Conservation (phyloP, 2,797 vertebrate genomes). For the Siniperca undulata region DNA sequence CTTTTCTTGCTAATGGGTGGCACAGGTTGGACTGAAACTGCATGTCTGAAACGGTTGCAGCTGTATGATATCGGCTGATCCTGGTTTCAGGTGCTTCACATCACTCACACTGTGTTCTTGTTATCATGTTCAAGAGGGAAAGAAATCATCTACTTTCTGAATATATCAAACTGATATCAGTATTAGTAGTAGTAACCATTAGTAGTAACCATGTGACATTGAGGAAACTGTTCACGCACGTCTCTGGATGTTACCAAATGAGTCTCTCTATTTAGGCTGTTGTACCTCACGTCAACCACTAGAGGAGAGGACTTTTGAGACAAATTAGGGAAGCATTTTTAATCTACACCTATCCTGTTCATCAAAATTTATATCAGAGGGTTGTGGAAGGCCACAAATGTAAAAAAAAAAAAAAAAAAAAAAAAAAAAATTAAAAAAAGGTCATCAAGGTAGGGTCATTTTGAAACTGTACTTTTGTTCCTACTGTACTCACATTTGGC, state of each 20-base stretch:
- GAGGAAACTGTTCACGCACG: not conserved
- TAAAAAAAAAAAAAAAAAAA: too few relatives aligned
- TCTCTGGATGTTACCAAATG: not conserved
- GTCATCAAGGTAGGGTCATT: too few relatives aligned
- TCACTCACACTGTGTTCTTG: not conserved
- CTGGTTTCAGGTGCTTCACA: constrained; percentile 11
- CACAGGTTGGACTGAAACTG: not conserved
- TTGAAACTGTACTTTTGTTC: not conserved
- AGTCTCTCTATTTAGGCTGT: not conserved
- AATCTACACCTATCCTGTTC: not conserved
- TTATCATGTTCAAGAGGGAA: not conserved
- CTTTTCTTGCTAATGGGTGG: not conserved
- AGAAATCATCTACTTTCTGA: not conserved
- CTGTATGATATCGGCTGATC: not conserved
- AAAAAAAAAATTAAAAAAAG: too few relatives aligned
- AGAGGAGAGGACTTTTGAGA: not conserved
- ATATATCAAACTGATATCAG: not conserved
- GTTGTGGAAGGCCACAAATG: not conserved
- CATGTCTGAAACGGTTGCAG: not conserved
- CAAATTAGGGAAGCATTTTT: not conserved
- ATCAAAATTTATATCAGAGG: not conserved
- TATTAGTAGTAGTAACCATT: too few relatives aligned
- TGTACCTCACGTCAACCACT: not conserved
- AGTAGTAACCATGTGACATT: not conserved
- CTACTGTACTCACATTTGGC: not conserved